phyloP scores from a whole-genome alignment of 2,797 vertebrate species.

The Fratercula arctica region DNA sequence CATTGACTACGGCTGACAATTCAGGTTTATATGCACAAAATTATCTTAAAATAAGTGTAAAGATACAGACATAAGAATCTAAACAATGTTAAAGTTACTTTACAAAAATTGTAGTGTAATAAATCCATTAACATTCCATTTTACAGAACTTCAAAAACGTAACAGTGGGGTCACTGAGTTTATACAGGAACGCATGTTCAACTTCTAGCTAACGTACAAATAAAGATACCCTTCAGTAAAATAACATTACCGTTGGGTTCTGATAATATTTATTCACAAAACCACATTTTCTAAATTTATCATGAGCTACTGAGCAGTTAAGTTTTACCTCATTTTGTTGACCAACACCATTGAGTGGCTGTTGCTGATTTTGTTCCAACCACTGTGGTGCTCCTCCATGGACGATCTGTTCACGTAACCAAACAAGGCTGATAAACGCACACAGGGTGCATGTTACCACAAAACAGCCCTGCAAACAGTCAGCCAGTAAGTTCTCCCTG shows the following conservation, averaged over 20 bases:
- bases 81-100: not conserved
- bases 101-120: not conserved
- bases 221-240: not conserved
- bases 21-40: not conserved
- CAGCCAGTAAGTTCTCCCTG: slow-evolving; percentile 97
- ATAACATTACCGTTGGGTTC: not conserved
- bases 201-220: not conserved
- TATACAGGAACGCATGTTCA: not conserved
- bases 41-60: not conserved
- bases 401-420: slow-evolving; percentile 97
- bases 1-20: not conserved
- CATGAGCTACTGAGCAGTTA: not conserved
- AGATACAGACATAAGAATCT: not conserved
- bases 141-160: not conserved
- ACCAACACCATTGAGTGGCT: slow-evolving; percentile 85
- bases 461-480: slow-evolving; percentile 98
- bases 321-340: slow-evolving; percentile 89
- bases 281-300: not conserved
- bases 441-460: slow-evolving; percentile 98
- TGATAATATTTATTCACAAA: not conserved
- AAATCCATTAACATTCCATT: not conserved
- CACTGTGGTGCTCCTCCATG: slow-evolving; percentile 96
- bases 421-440: slow-evolving; percentile 98
- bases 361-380: slow-evolving; percentile 93
- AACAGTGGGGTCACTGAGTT: not conserved